Percentiles rank a stretch among this genome's conserved stretches.
phyloP scores from a whole-genome alignment of 2,797 vertebrate species.

The Sebastes hubbsi region DNA sequence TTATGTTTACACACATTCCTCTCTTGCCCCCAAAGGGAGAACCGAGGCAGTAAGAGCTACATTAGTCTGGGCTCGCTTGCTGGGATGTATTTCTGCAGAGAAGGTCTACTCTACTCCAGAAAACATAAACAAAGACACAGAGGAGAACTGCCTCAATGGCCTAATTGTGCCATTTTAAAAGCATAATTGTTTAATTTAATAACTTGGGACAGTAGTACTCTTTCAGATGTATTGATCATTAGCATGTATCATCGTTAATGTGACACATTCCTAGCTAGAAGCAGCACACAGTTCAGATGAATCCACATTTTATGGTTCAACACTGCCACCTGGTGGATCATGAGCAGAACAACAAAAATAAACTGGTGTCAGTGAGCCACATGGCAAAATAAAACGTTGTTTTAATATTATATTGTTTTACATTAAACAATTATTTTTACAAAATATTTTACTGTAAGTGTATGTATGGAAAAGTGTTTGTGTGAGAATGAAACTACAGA shows the following conservation, averaged over 20 bases:
- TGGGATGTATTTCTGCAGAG: not conserved
- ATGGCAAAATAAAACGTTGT: not conserved
- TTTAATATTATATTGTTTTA: not conserved
- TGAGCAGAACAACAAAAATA: constrained; percentile 27
- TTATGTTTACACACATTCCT: constrained; percentile 62
- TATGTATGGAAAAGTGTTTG: not conserved
- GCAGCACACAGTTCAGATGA: not conserved
- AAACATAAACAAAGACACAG: not conserved
- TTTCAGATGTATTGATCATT: not conserved
- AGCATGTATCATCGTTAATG: not conserved
- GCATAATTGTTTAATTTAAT: not conserved
- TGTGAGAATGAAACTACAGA: not conserved
- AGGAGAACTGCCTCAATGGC: not conserved
- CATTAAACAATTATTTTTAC: not conserved
- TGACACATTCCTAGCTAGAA: not conserved
- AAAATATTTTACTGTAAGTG: not conserved
- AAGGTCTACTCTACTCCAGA: not conserved
- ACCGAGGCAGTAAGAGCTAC: not conserved
- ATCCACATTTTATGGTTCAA: not conserved
- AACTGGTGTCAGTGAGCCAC: not conserved
- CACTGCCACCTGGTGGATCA: constrained; percentile 42
- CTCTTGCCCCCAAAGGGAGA: constrained; percentile 5
- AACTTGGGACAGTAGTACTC: not conserved
- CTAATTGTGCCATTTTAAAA: not conserved
- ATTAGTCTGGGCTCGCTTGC: not conserved